Percentiles rank a stretch among this genome's conserved stretches.
Conservation (phyloP, 2,888 invertebrate genomes). For the Eilema depressum region DNA sequence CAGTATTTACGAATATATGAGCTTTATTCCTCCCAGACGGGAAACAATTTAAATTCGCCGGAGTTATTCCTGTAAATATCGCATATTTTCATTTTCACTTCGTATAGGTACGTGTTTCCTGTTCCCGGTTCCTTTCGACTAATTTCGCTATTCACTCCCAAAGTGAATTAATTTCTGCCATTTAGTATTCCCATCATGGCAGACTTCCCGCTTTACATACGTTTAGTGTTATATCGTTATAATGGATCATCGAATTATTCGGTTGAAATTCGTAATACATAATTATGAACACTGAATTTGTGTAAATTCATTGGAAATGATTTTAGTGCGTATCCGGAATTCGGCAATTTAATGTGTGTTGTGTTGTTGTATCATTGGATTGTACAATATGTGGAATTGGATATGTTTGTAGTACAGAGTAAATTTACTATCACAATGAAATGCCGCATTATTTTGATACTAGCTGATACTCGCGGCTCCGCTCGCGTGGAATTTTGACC, state of each 20-base stretch:
- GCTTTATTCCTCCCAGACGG: conserved; percentile 10
- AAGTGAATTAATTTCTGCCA: conserved; percentile 48
- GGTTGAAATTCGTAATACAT: conserved; percentile 42
- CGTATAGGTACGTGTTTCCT: conserved; percentile 36
- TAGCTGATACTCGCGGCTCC: too few relatives aligned
- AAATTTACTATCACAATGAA: too few relatives aligned
- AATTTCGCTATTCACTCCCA: conserved; percentile 45
- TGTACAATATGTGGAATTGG: not conserved
- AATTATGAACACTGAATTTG: conserved; percentile 9
- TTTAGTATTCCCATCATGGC: conserved; percentile 42
- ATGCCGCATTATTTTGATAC: too few relatives aligned
- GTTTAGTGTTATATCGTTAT: conserved; percentile 46
- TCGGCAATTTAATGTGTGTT: too few relatives aligned
- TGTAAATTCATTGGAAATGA: not conserved
- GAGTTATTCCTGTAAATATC: conserved; percentile 26
- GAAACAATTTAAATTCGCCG: conserved; percentile 14
- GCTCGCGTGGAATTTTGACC: too few relatives aligned
- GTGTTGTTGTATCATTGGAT: too few relatives aligned
- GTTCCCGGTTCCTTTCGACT: conserved; percentile 33
- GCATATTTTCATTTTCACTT: conserved; percentile 39
- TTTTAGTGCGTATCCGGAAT: not conserved
- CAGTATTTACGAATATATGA: conserved; percentile 4
- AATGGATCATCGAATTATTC: conserved; percentile 43
- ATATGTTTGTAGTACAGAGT: not conserved
- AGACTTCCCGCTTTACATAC: conserved; percentile 31